Conservation (phyloP, 2,113 vertebrate species). For the Corythoichthys intestinalis region DNA sequence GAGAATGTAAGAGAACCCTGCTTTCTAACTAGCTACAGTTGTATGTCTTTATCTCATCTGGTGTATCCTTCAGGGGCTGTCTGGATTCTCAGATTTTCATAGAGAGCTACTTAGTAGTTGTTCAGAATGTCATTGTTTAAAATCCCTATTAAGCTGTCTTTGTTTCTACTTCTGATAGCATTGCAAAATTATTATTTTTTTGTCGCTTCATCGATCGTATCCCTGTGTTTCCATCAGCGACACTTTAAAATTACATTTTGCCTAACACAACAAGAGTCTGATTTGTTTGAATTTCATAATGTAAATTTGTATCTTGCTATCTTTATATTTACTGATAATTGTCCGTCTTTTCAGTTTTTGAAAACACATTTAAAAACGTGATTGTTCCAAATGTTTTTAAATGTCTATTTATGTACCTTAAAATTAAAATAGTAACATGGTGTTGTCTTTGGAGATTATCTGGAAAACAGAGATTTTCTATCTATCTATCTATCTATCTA, state of each 20-base stretch:
- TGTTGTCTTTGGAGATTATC: background rate
- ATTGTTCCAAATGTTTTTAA: too few relatives aligned
- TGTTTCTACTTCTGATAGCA: background rate
- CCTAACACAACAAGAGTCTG: background rate
- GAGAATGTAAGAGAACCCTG: background rate
- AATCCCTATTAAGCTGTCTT: background rate
- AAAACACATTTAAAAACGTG: too few relatives aligned
- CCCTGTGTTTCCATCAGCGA: background rate
- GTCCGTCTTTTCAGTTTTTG: too few relatives aligned
- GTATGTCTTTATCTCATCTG: background rate
- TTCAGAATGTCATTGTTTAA: background rate
- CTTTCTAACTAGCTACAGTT: background rate
- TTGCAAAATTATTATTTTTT: background rate
- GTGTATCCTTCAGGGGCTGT: background rate
- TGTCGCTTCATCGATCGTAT: background rate
- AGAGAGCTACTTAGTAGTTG: background rate
- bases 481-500: background rate
- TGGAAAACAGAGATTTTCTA: background rate
- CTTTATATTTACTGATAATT: background rate
- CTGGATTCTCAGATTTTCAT: background rate
- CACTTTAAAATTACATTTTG: background rate
- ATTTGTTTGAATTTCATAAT: background rate
- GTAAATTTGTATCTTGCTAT: background rate
- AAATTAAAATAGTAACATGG: background rate
- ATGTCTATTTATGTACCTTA: too few relatives aligned